A percentile compares a stretch with the other conserved stretches of the same genome.
These are phyloP conservation scores for Montipora capricornis DNA, from an alignment of 64 coral and sea anemone species.

Conservation along the genomic window DNA sequence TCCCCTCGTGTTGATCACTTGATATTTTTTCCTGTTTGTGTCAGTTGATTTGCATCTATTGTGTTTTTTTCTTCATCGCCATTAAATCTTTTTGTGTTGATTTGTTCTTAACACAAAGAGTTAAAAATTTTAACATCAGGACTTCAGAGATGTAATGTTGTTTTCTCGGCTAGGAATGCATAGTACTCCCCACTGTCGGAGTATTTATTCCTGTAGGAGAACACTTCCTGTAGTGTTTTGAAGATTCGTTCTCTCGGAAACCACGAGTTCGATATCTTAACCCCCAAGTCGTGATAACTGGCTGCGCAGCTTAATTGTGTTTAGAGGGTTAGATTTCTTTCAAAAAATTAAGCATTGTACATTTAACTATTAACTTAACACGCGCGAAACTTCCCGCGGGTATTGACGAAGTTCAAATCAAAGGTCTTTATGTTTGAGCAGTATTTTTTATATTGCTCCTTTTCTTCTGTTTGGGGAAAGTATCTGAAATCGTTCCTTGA, in stretches of 20 bases:
- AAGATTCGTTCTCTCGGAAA: not conserved
- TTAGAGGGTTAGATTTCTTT: too few relatives aligned
- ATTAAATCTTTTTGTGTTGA: not conserved
- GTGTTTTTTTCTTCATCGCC: not conserved
- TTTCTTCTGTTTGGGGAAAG: too few relatives aligned
- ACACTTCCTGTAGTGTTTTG: not conserved
- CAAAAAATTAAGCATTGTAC: too few relatives aligned
- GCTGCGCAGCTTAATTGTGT: too few relatives aligned
- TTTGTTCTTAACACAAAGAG: not conserved
- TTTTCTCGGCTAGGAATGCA: not conserved
- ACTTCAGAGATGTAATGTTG: not conserved
- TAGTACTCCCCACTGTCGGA: not conserved
- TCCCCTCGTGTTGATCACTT: not conserved
- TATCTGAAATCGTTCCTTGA: too few relatives aligned
- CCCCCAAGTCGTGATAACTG: too few relatives aligned
- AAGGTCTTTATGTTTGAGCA: too few relatives aligned
- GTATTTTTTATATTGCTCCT: too few relatives aligned
- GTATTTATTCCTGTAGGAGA: not conserved
- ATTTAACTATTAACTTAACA: too few relatives aligned
- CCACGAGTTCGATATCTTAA: not conserved
- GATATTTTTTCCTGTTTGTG: constrained; percentile 38
- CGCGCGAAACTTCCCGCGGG: not conserved
- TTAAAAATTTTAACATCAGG: not conserved
- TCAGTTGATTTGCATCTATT: not conserved
- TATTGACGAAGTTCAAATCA: not conserved